Evolutionary conservation across 2,797 vertebrate genomes (phyloP).

Genomic region (Podargus strigoides): DNA sequence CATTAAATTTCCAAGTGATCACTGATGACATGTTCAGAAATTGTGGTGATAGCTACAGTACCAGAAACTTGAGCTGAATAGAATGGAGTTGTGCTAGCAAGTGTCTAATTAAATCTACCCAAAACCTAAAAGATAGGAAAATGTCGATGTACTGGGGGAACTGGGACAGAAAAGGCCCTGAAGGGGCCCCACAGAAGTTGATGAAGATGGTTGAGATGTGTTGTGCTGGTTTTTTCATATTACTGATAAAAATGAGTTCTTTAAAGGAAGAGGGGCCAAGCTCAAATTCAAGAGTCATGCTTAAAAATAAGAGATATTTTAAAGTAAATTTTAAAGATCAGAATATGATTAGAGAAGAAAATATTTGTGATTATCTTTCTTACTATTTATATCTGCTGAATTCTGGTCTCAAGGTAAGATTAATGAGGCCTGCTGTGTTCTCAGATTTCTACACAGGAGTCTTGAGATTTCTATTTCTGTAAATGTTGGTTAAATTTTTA

Average conservation of each 20-base stretch:
- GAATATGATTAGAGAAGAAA: neutral
- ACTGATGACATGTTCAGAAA: neutral
- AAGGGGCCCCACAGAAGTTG: neutral
- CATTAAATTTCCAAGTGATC: neutral
- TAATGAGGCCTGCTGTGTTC: neutral
- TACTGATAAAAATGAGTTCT: neutral
- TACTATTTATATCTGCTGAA: neutral
- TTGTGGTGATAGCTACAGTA: rapidly evolving
- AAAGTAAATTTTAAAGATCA: neutral
- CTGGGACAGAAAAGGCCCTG: slow-evolving; percentile 42
- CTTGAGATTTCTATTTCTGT: neutral
- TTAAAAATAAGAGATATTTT: neutral
- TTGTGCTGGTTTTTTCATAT: neutral
- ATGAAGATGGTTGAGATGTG: neutral
- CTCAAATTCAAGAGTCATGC: neutral
- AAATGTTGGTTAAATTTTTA: neutral
- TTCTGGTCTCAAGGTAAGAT: neutral
- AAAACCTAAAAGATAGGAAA: neutral
- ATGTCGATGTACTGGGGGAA: neutral
- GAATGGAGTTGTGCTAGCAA: neutral
- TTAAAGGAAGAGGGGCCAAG: neutral
- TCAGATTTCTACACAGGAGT: rapidly evolving
- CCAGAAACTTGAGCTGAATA: neutral
- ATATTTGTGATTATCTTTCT: neutral
- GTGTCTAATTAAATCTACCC: slow-evolving; percentile 26